These are phyloP conservation scores for Athrips mouffetella DNA, from an alignment of 2,888 invertebrate species.

Conservation along the genomic window DNA sequence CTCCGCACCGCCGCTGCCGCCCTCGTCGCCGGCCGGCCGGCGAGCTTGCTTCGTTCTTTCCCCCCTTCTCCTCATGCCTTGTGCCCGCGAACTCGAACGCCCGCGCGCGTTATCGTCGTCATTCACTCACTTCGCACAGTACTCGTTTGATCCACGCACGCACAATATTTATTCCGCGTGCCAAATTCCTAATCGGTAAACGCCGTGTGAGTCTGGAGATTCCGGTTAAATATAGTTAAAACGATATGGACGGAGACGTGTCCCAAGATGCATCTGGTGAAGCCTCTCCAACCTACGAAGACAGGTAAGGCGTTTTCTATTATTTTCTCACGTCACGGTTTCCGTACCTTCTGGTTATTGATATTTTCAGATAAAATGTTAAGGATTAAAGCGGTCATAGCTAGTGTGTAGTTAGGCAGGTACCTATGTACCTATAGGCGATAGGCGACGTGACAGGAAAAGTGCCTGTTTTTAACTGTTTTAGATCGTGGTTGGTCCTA, in stretches of 20 bases:
- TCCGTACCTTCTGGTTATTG: background rate
- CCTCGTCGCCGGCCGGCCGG: background rate
- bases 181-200: conserved; percentile 37
- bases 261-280: conserved; percentile 62
- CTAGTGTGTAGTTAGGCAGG: background rate
- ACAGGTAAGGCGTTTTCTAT: conserved; percentile 52
- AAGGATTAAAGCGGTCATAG: background rate
- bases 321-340: conserved; percentile 3
- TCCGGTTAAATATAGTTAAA: conserved; percentile 27
- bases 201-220: conserved; percentile 33
- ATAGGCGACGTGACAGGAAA: too few relatives aligned
- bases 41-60: background rate
- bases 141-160: conserved; percentile 44
- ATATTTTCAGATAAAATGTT: conserved; percentile 3
- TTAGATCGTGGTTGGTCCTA: too few relatives aligned
- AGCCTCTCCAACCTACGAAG: conserved; percentile 59
- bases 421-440: too few relatives aligned
- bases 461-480: too few relatives aligned
- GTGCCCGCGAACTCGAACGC: conserved; percentile 3
- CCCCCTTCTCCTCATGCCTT: background rate
- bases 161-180: conserved; percentile 49
- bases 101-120: background rate
- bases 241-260: conserved; percentile 59
- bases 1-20: background rate
- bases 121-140: conserved; percentile 35